A percentile compares a stretch with the other conserved stretches of the same genome.
Evolutionary conservation across 2,797 vertebrate species (phyloP).

Genomic region (Mastacembelus armatus): DNA sequence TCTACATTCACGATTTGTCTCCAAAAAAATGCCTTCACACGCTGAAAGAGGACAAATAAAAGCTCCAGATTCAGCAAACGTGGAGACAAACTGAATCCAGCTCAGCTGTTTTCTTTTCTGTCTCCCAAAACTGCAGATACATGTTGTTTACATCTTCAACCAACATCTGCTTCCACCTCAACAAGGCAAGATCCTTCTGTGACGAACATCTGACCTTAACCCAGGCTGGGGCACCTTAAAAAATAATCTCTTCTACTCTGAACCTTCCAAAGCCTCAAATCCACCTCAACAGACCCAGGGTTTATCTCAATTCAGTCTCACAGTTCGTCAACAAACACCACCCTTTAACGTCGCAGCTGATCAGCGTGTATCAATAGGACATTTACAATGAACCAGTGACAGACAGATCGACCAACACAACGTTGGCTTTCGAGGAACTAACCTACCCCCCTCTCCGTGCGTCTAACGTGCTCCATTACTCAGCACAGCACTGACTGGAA

Average conservation of each 20-base stretch:
- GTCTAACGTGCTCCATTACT: conserved; percentile 24
- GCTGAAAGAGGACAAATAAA: conserved; percentile 23
- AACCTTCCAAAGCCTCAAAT: neutral
- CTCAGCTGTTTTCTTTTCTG: neutral
- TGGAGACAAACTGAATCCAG: conserved; percentile 12
- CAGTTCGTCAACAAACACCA: too few relatives aligned
- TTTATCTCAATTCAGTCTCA: too few relatives aligned
- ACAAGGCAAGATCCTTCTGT: neutral
- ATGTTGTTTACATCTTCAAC: neutral
- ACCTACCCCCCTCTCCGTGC: neutral
- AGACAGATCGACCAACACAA: too few relatives aligned
- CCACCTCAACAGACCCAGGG: neutral
- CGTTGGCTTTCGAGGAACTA: too few relatives aligned
- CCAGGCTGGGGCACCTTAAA: too few relatives aligned
- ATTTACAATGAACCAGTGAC: too few relatives aligned
- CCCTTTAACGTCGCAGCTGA: too few relatives aligned
- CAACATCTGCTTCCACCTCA: conserved; percentile 5
- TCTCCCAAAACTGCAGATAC: neutral
- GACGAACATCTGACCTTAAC: too few relatives aligned
- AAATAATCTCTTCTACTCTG: too few relatives aligned
- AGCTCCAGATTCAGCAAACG: conserved; percentile 6
- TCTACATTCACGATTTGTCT: conserved; percentile 34
- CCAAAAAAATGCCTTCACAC: conserved; percentile 29
- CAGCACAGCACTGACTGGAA: conserved; percentile 3
- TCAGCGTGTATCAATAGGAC: too few relatives aligned